Conservation (phyloP, 1,140 invertebrate species). For the Aplysia californica region DNA sequence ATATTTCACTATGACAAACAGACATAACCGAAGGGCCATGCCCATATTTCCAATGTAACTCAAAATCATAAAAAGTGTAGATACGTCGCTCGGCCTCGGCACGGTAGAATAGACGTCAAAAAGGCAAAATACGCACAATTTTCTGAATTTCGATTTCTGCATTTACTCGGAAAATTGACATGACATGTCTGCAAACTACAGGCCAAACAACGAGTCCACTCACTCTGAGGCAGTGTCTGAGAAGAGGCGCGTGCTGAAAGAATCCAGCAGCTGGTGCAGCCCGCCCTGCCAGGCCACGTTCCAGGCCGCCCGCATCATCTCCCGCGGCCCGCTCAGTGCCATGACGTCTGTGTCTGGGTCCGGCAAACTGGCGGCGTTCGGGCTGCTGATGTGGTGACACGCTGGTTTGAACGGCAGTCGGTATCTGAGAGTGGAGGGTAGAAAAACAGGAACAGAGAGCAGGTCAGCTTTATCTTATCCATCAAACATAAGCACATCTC, state of each 20-base stretch:
- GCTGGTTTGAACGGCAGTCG: slow-evolving; percentile 57
- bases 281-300: slow-evolving; percentile 63
- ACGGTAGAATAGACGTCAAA: no score
- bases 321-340: slow-evolving; percentile 37
- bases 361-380: slow-evolving; percentile 34
- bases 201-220: no score
- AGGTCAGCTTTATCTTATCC: not conserved
- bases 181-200: no score
- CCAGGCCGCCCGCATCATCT: slow-evolving; percentile 62
- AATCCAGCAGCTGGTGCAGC: slow-evolving; percentile 47
- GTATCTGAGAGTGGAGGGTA: slow-evolving; percentile 42
- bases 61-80: no score
- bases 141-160: no score
- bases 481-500: no score
- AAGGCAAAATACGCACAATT: no score
- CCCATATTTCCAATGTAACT: no score
- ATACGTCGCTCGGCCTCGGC: no score
- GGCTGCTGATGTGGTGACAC: slow-evolving; percentile 52
- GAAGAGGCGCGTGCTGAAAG: slow-evolving; percentile 25
- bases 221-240: slow-evolving; percentile 10
- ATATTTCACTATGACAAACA: no score
- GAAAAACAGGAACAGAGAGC: not conserved
- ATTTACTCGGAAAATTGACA: no score
- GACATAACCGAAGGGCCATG: no score
- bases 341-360: slow-evolving; percentile 51